Conservation (phyloP, 2,113 vertebrate species). For the Bettongia penicillata region DNA sequence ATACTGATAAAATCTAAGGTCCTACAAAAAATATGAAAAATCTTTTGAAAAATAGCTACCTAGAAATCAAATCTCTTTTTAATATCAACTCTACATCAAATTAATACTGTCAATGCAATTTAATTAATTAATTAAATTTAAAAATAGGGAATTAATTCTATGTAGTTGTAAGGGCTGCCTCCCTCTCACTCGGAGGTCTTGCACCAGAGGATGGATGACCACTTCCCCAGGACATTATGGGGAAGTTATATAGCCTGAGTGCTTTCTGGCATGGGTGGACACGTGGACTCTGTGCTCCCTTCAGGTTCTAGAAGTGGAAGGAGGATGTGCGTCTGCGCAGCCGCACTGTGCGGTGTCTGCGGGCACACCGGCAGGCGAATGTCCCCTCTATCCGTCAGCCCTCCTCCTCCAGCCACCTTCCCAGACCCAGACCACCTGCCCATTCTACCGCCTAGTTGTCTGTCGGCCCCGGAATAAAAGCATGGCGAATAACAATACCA, state of each 20-base stretch:
- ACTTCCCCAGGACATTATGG: not conserved
- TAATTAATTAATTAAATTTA: not conserved
- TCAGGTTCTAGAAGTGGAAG: not conserved
- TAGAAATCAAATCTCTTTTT: not conserved
- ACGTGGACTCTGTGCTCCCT: not conserved
- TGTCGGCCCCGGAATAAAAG: not conserved
- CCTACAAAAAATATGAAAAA: not conserved
- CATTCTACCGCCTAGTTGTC: not conserved
- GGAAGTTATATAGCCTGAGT: not conserved
- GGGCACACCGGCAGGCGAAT: too few species aligned
- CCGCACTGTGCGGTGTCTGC: not conserved
- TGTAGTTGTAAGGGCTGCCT: not conserved
- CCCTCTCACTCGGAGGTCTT: not conserved
- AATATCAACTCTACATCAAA: not conserved
- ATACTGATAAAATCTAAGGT: not conserved
- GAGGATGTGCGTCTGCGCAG: not conserved
- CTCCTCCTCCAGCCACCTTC: not conserved
- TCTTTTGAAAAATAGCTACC: not conserved
- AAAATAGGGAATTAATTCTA: not conserved
- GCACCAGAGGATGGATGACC: not conserved
- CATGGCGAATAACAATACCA: not conserved
- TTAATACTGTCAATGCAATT: not conserved
- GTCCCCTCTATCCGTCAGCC: accelerated
- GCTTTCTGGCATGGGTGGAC: not conserved
- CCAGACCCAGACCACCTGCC: too few species aligned